Conservation (phyloP, 1,140 invertebrate genomes). For the Xylocopa sonorina region DNA sequence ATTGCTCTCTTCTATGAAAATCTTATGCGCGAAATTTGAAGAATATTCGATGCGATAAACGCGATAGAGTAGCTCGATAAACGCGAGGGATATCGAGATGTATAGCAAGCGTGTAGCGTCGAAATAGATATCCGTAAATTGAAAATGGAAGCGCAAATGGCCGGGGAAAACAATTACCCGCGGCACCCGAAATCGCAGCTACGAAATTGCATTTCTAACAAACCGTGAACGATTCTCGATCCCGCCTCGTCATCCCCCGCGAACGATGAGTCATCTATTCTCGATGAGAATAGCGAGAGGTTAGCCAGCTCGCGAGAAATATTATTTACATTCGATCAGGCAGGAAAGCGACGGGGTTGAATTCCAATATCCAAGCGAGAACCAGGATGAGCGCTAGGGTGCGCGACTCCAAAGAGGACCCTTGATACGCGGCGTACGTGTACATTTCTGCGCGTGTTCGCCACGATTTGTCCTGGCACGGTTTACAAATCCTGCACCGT, state of each 20-base stretch:
- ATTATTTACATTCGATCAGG: constrained; percentile 43
- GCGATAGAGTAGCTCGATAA: too few relatives aligned
- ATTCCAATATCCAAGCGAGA: constrained; percentile 21
- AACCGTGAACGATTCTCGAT: neutral
- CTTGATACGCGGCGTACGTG: constrained; percentile 18
- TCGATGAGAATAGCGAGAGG: neutral
- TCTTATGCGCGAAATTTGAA: too few relatives aligned
- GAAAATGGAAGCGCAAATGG: too few relatives aligned
- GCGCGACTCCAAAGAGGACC: neutral
- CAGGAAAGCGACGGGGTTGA: neutral
- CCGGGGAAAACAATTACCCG: too few relatives aligned
- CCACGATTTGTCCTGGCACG: constrained; percentile 39
- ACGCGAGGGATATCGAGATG: too few relatives aligned
- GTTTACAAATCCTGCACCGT: neutral
- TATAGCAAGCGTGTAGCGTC: too few relatives aligned
- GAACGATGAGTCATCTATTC: constrained; percentile 9
- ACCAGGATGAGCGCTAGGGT: constrained; percentile 12
- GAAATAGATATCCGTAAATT: too few relatives aligned
- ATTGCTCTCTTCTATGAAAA: too few relatives aligned
- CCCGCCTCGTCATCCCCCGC: neutral
- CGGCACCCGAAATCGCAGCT: neutral
- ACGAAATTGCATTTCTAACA: neutral
- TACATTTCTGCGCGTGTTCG: constrained; percentile 41
- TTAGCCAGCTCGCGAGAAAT: neutral
- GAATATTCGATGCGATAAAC: too few relatives aligned